Percentiles rank a stretch among this genome's conserved stretches.
phyloP scores from a whole-genome alignment of 1,140 invertebrate species.

The Danaus plexippus region DNA sequence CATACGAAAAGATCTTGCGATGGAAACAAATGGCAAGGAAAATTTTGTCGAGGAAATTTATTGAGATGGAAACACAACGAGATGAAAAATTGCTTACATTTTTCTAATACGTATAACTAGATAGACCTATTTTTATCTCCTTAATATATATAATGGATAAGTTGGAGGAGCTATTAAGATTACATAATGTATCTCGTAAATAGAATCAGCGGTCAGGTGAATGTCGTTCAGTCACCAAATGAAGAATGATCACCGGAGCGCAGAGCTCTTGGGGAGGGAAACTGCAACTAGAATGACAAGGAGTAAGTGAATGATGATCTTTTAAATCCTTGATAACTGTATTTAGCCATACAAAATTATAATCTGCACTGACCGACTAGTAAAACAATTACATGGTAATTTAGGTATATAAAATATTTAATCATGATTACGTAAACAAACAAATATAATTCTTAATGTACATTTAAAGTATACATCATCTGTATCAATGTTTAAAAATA shows the following conservation, averaged over 20 bases:
- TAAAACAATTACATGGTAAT: too few relatives aligned
- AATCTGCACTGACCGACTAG: too few relatives aligned
- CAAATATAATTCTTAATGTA: not conserved
- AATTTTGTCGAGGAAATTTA: slow-evolving; percentile 71
- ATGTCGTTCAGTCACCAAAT: slow-evolving; percentile 35
- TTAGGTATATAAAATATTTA: too few relatives aligned
- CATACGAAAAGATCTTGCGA: slow-evolving; percentile 72
- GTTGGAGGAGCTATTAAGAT: too few relatives aligned
- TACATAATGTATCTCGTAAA: too few relatives aligned
- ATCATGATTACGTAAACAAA: too few relatives aligned
- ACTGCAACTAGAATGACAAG: slow-evolving; percentile 34
- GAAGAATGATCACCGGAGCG: slow-evolving; percentile 62
- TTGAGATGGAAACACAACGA: slow-evolving; percentile 60
- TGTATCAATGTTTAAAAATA: slow-evolving; percentile 43
- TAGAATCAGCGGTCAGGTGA: slow-evolving; percentile 22
- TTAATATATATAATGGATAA: too few relatives aligned
- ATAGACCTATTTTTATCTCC: too few relatives aligned
- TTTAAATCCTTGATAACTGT: slow-evolving; percentile 1
- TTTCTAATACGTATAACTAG: slow-evolving; percentile 41
- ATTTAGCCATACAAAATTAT: too few relatives aligned
- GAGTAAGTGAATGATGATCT: slow-evolving; percentile 60
- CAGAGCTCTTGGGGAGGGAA: slow-evolving; percentile 19
- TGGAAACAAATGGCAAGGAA: slow-evolving; percentile 73
- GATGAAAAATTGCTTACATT: slow-evolving; percentile 57
- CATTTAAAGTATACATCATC: slow-evolving; percentile 4